A percentile compares a stretch with the other conserved stretches of the same genome.
These are phyloP conservation scores for Phrynosoma platyrhinos DNA, from an alignment of 2,113 vertebrate species.

Conservation along the genomic window DNA sequence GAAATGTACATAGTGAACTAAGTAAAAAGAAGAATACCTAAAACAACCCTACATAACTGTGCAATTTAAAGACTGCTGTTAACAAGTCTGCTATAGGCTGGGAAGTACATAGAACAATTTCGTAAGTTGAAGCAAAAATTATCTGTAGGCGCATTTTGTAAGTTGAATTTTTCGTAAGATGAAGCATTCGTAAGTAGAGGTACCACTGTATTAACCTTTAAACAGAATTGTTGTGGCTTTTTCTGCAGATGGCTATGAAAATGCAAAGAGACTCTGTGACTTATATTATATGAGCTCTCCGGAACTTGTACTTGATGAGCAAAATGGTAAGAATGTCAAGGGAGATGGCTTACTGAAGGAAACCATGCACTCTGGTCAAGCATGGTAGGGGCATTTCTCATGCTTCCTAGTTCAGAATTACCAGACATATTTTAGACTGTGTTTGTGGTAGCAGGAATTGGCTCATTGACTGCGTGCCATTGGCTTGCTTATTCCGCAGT, in stretches of 20 bases:
- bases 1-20: neutral
- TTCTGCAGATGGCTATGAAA: slow-evolving; percentile 93
- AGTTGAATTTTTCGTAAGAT: no score
- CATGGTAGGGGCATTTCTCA: slow-evolving; percentile 11
- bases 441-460: neutral
- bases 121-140: no score
- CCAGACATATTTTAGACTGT: neutral
- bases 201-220: slow-evolving; percentile 42
- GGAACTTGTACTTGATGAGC: slow-evolving; percentile 89
- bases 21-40: neutral
- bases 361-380: neutral
- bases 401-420: neutral
- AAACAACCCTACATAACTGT: neutral
- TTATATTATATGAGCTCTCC: slow-evolving; percentile 97
- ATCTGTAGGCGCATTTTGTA: no score
- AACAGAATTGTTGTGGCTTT: slow-evolving; percentile 52
- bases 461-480: neutral
- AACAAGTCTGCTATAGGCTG: neutral
- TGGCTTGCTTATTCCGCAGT: neutral
- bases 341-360: neutral
- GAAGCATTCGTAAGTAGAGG: no score
- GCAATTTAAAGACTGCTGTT: neutral
- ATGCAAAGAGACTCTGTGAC: slow-evolving; percentile 93
- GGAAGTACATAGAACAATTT: no score
- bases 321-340: slow-evolving; percentile 83